A percentile compares a stretch with the other conserved stretches of the same genome.
phyloP scores from a whole-genome alignment of 1,140 invertebrate species.

The Bombus vancouverensis region DNA sequence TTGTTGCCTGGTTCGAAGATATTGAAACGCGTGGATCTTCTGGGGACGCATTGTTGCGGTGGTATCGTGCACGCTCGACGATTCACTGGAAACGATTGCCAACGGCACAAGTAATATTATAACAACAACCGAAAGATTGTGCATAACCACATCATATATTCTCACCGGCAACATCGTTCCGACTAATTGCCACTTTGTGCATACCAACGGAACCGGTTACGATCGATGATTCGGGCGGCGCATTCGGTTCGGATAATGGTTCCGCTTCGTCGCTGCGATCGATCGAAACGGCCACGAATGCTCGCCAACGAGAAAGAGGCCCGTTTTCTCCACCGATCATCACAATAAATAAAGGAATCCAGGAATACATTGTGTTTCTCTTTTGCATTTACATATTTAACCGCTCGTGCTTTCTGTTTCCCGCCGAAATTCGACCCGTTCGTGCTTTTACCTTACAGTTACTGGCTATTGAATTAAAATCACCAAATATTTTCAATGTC shows the following conservation, averaged over 20 bases:
- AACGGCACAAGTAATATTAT: neutral
- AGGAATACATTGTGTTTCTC: neutral
- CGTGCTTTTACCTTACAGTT: too few relatives aligned
- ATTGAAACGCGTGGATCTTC: too few relatives aligned
- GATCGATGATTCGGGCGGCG: constrained; percentile 10
- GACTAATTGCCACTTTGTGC: constrained; percentile 44
- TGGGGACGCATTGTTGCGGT: too few relatives aligned
- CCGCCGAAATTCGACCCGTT: too few relatives aligned
- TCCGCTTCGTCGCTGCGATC: constrained; percentile 6
- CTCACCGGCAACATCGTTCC: constrained; percentile 23
- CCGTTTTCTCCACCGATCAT: neutral
- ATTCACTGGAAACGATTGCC: too few relatives aligned
- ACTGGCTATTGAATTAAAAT: too few relatives aligned
- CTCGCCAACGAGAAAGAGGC: neutral
- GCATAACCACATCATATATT: constrained; percentile 24
- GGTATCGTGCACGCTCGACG: too few relatives aligned
- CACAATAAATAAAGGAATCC: neutral
- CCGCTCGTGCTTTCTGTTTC: neutral
- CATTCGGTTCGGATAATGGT: constrained; percentile 2
- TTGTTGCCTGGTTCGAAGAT: too few relatives aligned
- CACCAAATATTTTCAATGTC: too few relatives aligned
- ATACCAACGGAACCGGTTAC: constrained; percentile 17
- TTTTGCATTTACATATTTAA: neutral
- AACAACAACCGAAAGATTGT: neutral
- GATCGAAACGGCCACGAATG: neutral